These are phyloP conservation scores for Piscicola geometra DNA, from an alignment of 2,888 invertebrate species.

Conservation along the genomic window DNA sequence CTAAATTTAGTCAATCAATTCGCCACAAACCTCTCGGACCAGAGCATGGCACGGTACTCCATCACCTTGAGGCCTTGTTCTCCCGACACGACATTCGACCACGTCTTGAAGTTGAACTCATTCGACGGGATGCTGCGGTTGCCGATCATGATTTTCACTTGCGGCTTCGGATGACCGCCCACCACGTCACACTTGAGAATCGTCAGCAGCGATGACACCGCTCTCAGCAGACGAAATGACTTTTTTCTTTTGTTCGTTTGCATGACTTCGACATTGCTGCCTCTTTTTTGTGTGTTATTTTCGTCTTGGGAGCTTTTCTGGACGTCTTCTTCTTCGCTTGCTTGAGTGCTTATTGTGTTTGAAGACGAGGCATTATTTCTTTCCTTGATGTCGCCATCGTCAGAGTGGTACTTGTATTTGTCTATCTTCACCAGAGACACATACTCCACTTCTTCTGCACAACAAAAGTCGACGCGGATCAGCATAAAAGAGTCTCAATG, in stretches of 20 bases:
- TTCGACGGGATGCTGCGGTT: background rate
- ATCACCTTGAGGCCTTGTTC: background rate
- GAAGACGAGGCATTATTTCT: background rate
- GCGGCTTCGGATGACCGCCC: background rate
- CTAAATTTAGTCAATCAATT: too few relatives aligned
- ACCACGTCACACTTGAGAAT: background rate
- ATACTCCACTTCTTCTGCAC: background rate
- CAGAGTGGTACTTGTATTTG: slow-evolving; percentile 1
- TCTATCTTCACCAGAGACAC: background rate
- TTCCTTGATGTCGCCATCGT: background rate
- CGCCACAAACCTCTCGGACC: background rate
- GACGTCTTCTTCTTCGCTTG: background rate
- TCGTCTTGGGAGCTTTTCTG: too few relatives aligned
- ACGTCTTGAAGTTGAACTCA: background rate
- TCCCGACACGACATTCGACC: background rate
- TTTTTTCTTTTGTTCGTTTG: too few relatives aligned
- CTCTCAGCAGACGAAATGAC: background rate
- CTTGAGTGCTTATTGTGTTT: too few relatives aligned
- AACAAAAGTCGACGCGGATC: background rate
- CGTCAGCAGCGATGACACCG: background rate
- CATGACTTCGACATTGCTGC: too few relatives aligned
- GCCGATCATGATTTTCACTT: background rate
- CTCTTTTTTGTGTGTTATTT: too few relatives aligned
- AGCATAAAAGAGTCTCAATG: too few relatives aligned
- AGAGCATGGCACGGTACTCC: background rate